Percentiles rank a stretch among this genome's conserved stretches.
phyloP scores from a whole-genome alignment of 2,888 invertebrate genomes.

The Didymodactylos carnosus region DNA sequence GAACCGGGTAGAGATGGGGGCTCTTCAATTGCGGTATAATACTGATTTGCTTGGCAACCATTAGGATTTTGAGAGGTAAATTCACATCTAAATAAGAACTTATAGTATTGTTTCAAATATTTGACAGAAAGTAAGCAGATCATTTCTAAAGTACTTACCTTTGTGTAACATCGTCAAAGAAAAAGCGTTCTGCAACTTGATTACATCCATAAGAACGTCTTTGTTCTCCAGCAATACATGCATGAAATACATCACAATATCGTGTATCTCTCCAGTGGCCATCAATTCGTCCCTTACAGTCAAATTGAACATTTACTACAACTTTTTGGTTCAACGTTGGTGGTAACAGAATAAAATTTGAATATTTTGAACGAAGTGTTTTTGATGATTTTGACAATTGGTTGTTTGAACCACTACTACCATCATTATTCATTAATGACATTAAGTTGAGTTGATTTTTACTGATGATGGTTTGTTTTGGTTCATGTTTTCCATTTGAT shows the following conservation, averaged over 20 bases:
- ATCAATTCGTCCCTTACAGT: slow-evolving; percentile 1
- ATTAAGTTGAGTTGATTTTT: too few relatives aligned
- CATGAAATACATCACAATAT: slow-evolving; percentile 14
- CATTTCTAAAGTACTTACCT: neutral
- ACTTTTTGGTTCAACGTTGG: neutral
- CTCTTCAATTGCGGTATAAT: neutral
- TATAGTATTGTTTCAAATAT: neutral
- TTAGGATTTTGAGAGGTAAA: neutral
- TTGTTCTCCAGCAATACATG: slow-evolving; percentile 7
- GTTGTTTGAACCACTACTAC: neutral
- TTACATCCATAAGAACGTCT: slow-evolving; percentile 11
- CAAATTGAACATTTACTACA: slow-evolving; percentile 1
- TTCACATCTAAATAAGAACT: neutral
- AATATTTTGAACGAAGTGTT: neutral
- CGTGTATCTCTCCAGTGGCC: slow-evolving; percentile 9
- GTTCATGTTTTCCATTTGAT: neutral
- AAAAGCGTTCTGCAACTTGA: slow-evolving; percentile 8
- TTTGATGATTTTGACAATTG: neutral
- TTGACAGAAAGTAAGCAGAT: neutral
- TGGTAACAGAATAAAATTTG: neutral
- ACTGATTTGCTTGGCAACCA: slow-evolving; percentile 3
- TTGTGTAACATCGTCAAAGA: slow-evolving; percentile 6
- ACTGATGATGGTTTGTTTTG: neutral
- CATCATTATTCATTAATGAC: neutral
- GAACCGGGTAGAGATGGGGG: neutral